phyloP scores from a whole-genome alignment of 2,888 invertebrate species.

The Diloba caeruleocephala region DNA sequence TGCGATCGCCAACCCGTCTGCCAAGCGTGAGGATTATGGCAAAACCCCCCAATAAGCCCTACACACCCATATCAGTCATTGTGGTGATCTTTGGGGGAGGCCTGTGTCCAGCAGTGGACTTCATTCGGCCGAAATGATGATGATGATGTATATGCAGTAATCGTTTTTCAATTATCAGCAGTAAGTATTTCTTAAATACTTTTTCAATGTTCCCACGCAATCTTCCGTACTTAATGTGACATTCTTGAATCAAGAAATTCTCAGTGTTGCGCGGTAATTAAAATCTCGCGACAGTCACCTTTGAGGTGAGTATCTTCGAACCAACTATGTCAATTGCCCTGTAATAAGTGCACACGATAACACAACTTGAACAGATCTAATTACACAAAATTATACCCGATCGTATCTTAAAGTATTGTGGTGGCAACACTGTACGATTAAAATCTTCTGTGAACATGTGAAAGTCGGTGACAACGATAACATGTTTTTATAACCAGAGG shows the following conservation, averaged over 20 bases:
- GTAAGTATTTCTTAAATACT: conserved; percentile 7
- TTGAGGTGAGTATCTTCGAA: conserved; percentile 37
- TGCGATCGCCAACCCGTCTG: too few species aligned
- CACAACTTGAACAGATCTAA: conserved; percentile 54
- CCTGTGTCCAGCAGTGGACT: too few species aligned
- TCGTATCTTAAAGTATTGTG: conserved; percentile 53
- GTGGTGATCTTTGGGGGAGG: too few species aligned
- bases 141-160: too few species aligned
- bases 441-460: conserved; percentile 46
- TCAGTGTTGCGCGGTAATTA: conserved; percentile 43
- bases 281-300: conserved; percentile 42
- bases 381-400: conserved; percentile 55
- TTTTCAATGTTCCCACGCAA: conserved; percentile 22
- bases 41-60: too few species aligned
- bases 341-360: conserved; percentile 32
- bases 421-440: conserved; percentile 44
- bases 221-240: conserved; percentile 1
- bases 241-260: conserved; percentile 18
- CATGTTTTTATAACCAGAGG: conserved; percentile 16
- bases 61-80: too few species aligned
- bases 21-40: too few species aligned
- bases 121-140: too few species aligned
- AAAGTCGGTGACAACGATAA: conserved; percentile 45
- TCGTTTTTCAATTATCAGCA: background rate
- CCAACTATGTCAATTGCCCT: conserved; percentile 33